Evolutionary conservation across 23 tunicate genomes (phyloP), one percentile per base, ranked within the genome.

Genomic region (Trididemnum clinides): DNA sequence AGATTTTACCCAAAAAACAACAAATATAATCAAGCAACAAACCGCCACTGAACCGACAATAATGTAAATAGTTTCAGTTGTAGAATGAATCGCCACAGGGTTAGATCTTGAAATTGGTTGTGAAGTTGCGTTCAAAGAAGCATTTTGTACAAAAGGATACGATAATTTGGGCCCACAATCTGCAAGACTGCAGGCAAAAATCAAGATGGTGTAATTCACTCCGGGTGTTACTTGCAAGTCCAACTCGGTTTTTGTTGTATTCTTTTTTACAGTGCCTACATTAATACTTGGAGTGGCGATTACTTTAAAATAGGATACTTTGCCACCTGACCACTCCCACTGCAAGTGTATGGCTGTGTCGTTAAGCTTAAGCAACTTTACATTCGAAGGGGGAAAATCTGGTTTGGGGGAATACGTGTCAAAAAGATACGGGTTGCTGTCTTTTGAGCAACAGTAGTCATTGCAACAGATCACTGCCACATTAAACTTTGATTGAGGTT

Each of bases 361-460:
- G 70, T 80, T 66, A 19, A 80, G 22, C 21, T 57, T 33, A 34
- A 12, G 32, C 72, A 86, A 33, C 21, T 81, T 39, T 2, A 58
- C 71, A 28, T 70, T 50, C 3, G 37, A 21, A 39, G 91, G 91
- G 33, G 50, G 22, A 7, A 0, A 12, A 4, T 39, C 34, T 21
- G 85, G 85, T 3, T 20, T 27, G 18, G 44, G 35, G 33, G 84
- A 79, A 50, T 80, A 39, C 15, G 91, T 87, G 50, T 26, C 27
- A 66, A 87, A 87, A 29, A 0, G 26, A 58, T 19, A 63, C 30
- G 80, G 33, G 38, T 80, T 39, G 32, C 91, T 87, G 19, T n/a
- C 1, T 4, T 7, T 23, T 33, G 85, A 66, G 1, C 18, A 0
- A 0, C 80, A 85, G 22, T 36, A 21, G 4, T 19, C 27, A 31